Base-by-base conservation (phyloP, 2,113 vertebrate genomes). In the Narcine bancroftii region DNA sequence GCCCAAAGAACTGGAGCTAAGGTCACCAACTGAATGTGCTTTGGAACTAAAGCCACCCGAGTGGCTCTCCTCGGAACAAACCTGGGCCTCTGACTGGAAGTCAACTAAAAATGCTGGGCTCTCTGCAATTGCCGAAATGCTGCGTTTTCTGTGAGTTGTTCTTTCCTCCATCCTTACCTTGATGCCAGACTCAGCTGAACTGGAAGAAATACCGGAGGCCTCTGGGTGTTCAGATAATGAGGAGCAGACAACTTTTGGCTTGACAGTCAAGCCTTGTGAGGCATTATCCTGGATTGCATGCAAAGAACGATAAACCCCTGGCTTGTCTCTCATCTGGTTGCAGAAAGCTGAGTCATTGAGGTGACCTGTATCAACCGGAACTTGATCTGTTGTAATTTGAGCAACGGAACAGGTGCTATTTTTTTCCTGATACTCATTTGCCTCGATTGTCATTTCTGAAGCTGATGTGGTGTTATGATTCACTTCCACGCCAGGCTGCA, bases 101-200 rank as follows among this genome's bases (percentile, higher is more conserved):
- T 39, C 81, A 21, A 87, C 60, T 87, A 60, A 95, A 3, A 97
- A 93, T 63, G 96, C 96, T 0, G 95, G 94, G 66, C 96, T 96
- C 83, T 96, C 94, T 0, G 94, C 92, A 0, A 97, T 97, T 89
- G 95, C 95, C 13, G 95, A 95, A 94, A 97, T 96, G 92, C 97
- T 98, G 76, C 94, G 93, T 75, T 97, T 97, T 79, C 95, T 69
- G 47, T 91, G 3, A 29, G 94, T n/a, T 60, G 11, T 60, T 87
- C 53, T 39, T 33, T 53, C 79, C 26, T 56, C 47, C 29, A n/a
- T 83, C 33, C 33, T 56, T 36, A n/a, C 60, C 33, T n/a, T 60
- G 81, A 36, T 39, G 81, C 17, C 81, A 87, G 81, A 87, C 81
- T 87, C 56, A n/a, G 33, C 19, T 63, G 81, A 36, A 87, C 81